Base-by-base conservation (phyloP, 1,140 invertebrate species). In the Drosophila teissieri region DNA sequence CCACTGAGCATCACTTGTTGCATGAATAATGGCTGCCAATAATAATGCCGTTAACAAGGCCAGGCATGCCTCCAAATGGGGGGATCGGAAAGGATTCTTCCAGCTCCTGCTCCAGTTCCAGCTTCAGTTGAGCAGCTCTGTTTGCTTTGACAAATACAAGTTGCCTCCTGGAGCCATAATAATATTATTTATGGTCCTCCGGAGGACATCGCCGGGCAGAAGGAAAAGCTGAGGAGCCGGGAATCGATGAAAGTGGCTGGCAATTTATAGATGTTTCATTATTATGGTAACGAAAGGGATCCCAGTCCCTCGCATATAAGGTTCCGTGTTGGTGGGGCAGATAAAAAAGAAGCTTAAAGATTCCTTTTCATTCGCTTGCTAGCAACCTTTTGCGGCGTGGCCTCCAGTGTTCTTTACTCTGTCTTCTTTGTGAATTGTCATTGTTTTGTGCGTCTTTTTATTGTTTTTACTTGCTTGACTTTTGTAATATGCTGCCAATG, bases 101-200 rank as follows among this genome's bases (percentile, higher is more conserved):
- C 60, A 75, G 53, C 69, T 54, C 63, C 34, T 19, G 19, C 19
- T 57, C 61, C 58, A 75, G 53, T 22, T 57, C 61, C 60, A 75
- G 48, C 69, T 54, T 60, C 34, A 56, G 34, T 3, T 31, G 7
- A 73, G 39, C 46, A 52, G 62, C 58, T 69, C 68, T 83, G 79
- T 89, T 88, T 89, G 80, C 75, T 68, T 76, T 86, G 84, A 89
- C 83, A 89, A 86, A 88, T 82, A 84, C 72, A 69, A 84, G 76
- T 84, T 84, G 73, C 82, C 88, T 61, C 73, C 83, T 83, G 80
- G 72, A 73, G 69, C 68, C 84, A 88, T 83, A 88, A 89, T 90
- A 84, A 84, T 84, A 88, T 88, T 90, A 88, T 90, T 88, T 89
- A 88, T 88, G 73, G 62, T 72, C 53, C 68, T 55, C 42, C 45